phyloP scores from a whole-genome alignment of 2,888 invertebrate genomes.

The Brachynemurus nebulosus region DNA sequence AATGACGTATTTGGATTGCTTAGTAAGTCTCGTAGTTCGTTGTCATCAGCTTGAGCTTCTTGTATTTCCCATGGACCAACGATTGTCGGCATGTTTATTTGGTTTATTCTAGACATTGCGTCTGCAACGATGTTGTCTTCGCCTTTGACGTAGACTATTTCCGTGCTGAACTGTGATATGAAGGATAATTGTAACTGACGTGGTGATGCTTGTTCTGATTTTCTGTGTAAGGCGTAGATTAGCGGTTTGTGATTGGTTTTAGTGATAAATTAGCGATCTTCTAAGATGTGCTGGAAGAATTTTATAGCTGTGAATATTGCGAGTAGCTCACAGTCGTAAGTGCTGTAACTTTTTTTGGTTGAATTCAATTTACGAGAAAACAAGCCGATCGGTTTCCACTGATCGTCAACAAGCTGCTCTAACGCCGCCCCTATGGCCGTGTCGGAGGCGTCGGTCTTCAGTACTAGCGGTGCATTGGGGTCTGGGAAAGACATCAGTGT shows the following conservation, averaged over 20 bases:
- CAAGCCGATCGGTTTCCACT: slow-evolving; percentile 19
- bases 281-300: slow-evolving; percentile 27
- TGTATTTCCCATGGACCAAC: too few species aligned
- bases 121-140: too few species aligned
- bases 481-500: too few species aligned
- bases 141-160: too few species aligned
- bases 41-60: not conserved
- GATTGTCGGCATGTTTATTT: not conserved
- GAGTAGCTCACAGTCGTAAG: slow-evolving; percentile 22
- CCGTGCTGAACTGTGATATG: too few species aligned
- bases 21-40: slow-evolving; percentile 1
- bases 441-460: too few species aligned
- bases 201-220: too few species aligned
- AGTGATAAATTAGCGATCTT: slow-evolving; percentile 23
- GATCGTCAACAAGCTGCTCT: slow-evolving; percentile 18
- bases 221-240: slow-evolving; percentile 23
- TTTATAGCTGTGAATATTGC: slow-evolving; percentile 23
- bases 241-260: slow-evolving; percentile 27
- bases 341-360: slow-evolving; percentile 15
- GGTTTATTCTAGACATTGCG: slow-evolving; percentile 18
- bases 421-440: not conserved
- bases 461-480: too few species aligned
- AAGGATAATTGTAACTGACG: slow-evolving; percentile 24
- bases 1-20: too few species aligned
- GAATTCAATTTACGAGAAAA: slow-evolving; percentile 24